A percentile compares a stretch with the other conserved stretches of the same genome.
Evolutionary conservation across 30 jellyfish, hydroid and myxozoan species (phyloP).

Genomic region (Pelagia noctiluca): DNA sequence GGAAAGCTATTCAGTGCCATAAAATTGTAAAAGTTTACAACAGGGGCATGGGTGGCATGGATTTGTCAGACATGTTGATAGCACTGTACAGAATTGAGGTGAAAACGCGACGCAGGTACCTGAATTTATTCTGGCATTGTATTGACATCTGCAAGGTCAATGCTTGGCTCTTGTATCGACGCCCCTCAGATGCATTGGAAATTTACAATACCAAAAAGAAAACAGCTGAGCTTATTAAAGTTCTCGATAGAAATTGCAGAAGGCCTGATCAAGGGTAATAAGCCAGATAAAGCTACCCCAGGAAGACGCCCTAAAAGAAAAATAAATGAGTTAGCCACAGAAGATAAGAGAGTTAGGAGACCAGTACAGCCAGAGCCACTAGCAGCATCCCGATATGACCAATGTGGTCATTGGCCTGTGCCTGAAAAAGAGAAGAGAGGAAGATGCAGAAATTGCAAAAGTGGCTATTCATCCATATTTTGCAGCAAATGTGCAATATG

Average conservation of each 20-base stretch:
- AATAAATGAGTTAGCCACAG: not conserved
- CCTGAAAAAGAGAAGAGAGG: constrained; percentile 3
- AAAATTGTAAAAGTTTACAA: constrained; percentile 32
- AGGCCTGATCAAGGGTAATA: constrained; percentile 23
- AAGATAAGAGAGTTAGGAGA: constrained; percentile 18
- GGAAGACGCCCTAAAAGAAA: constrained; percentile 29
- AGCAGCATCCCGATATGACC: constrained; percentile 20
- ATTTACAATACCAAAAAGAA: constrained; percentile 29
- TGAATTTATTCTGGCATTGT: constrained; percentile 68
- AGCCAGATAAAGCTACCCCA: constrained; percentile 6
- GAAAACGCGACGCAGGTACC: constrained; percentile 61
- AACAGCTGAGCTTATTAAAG: not conserved
- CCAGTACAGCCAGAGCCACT: constrained; percentile 21
- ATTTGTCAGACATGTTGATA: constrained; percentile 76
- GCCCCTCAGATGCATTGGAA: constrained; percentile 47
- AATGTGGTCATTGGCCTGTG: constrained; percentile 47
- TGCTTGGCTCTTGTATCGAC: constrained; percentile 60
- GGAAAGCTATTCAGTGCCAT: constrained; percentile 18
- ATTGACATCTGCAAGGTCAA: no score
- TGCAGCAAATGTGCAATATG: constrained; percentile 29
- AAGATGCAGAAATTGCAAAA: constrained; percentile 34
- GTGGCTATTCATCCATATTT: constrained; percentile 25
- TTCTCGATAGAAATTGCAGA: constrained; percentile 19
- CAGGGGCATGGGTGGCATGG: constrained; percentile 78
- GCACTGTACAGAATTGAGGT: constrained; percentile 65